These are phyloP conservation scores for Saguinus midas DNA, from an alignment of 2,113 vertebrate species.

Conservation along the genomic window DNA sequence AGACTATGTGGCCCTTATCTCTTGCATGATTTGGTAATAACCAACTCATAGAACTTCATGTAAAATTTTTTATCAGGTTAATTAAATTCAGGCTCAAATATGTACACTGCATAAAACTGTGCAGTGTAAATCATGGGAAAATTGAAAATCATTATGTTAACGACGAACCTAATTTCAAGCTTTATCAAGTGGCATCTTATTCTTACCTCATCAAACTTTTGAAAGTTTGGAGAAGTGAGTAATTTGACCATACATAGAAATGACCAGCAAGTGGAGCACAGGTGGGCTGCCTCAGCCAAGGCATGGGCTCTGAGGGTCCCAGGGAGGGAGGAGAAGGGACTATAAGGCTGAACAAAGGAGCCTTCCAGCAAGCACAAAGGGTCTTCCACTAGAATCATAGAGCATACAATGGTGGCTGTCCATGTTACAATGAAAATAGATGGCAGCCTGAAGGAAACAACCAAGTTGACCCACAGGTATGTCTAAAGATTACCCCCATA, in stretches of 20 bases:
- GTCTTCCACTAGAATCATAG: background rate
- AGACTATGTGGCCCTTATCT: background rate
- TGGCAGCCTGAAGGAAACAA: background rate
- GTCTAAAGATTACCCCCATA: rapidly evolving
- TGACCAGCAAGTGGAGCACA: background rate
- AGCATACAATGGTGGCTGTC: background rate
- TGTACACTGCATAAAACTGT: background rate
- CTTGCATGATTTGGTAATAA: background rate
- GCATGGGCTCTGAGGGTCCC: rapidly evolving
- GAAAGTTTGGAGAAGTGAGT: rapidly evolving
- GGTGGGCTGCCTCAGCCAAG: rapidly evolving
- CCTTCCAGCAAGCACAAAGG: too few relatives aligned
- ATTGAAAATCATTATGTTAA: background rate
- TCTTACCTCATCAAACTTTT: rapidly evolving
- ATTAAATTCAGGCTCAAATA: background rate
- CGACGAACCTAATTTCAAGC: background rate
- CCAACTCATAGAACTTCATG: background rate
- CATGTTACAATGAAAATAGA: background rate
- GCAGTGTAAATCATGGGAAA: background rate
- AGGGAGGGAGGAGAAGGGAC: rapidly evolving
- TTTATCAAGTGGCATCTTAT: background rate
- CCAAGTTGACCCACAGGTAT: rapidly evolving
- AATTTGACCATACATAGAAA: rapidly evolving
- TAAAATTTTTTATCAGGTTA: background rate
- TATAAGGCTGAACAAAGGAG: rapidly evolving